Conservation (phyloP, 2,888 invertebrate genomes). For the Lithodes maja region DNA sequence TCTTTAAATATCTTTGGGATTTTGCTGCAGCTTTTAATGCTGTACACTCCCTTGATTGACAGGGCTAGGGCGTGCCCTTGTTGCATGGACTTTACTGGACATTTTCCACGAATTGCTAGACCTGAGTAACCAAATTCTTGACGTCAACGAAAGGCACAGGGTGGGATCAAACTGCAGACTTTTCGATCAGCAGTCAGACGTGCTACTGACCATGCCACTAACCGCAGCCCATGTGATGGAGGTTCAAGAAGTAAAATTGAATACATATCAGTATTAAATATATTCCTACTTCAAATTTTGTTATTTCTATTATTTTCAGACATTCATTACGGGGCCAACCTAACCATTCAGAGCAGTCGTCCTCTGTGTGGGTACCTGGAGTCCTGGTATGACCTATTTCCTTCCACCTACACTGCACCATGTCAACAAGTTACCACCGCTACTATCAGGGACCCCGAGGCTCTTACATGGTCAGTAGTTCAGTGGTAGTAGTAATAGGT, state of each 20-base stretch:
- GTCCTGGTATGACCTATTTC: conserved; percentile 70
- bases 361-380: conserved; percentile 64
- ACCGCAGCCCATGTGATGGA: background rate
- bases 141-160: no score
- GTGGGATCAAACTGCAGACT: no score
- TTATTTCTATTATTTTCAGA: conserved; percentile 26
- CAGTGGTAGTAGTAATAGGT: no score
- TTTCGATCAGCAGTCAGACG: no score
- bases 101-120: no score
- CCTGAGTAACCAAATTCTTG: no score
- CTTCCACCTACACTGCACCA: conserved; percentile 51
- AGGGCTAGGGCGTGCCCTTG: no score
- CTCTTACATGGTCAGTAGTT: conserved; percentile 50
- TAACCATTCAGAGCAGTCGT: conserved; percentile 61
- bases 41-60: no score
- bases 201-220: background rate
- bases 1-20: no score
- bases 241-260: background rate
- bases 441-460: conserved; percentile 47
- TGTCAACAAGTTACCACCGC: conserved; percentile 67
- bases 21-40: no score
- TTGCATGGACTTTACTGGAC: no score
- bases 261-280: background rate
- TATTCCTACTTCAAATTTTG: no score
- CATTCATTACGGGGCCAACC: conserved; percentile 67